Conservation (phyloP, 2,797 vertebrate genomes). For the Lerista edwardsae region DNA sequence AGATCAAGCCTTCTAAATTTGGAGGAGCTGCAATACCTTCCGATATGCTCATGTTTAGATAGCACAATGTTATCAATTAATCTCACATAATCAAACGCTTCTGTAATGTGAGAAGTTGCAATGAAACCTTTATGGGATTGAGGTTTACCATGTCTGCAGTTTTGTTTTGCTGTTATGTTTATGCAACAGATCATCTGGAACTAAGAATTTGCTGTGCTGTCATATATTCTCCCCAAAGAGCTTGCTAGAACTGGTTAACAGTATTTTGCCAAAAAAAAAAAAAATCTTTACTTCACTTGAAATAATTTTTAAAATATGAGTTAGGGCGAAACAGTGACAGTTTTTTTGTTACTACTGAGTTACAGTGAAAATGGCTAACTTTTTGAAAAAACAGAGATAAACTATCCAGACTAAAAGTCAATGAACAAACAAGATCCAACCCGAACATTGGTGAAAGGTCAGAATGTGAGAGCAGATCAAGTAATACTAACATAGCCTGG, state of each 20-base stretch:
- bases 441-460: neutral
- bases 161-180: neutral
- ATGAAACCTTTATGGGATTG: conserved; percentile 9
- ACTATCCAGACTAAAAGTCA: neutral
- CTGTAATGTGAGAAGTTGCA: neutral
- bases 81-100: neutral
- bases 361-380: neutral
- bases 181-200: conserved; percentile 3
- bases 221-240: neutral
- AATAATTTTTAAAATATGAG: neutral
- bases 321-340: no score
- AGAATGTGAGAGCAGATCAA: neutral
- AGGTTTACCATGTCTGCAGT: neutral
- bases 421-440: neutral
- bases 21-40: neutral
- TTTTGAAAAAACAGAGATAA: neutral
- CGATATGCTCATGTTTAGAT: neutral
- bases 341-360: neutral
- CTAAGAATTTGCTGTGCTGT: neutral
- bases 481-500: neutral
- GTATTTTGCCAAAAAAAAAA: neutral
- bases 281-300: neutral
- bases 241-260: neutral
- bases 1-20: neutral
- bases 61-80: neutral